Percentiles rank a stretch among this genome's conserved stretches.
These are phyloP conservation scores for Naso thynnoides DNA, from an alignment of 2,797 vertebrate genomes.

Conservation along the genomic window DNA sequence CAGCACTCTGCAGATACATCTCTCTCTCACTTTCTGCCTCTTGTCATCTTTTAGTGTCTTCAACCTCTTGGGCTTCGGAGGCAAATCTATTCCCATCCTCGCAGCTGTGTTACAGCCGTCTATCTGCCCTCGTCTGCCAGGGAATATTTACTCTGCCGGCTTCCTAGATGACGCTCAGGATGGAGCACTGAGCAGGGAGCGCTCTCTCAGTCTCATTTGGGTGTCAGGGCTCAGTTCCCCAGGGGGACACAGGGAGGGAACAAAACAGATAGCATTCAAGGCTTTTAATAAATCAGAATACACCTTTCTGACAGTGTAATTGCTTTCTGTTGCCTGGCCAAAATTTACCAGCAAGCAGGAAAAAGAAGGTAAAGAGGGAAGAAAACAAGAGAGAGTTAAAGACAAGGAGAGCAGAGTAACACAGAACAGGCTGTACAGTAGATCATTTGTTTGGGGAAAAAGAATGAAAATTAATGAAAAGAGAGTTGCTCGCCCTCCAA, in stretches of 20 bases:
- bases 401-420: conserved; percentile 72
- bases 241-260: conserved; percentile 76
- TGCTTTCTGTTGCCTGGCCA: conserved; percentile 90
- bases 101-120: conserved; percentile 53
- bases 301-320: conserved; percentile 96
- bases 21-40: conserved; percentile 27
- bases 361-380: conserved; percentile 57
- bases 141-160: conserved; percentile 77
- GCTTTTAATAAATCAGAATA: conserved; percentile 97
- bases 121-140: conserved; percentile 68
- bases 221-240: conserved; percentile 80
- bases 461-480: conserved; percentile 98
- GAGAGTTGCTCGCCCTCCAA: conserved; percentile 92
- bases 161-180: conserved; percentile 73
- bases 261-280: conserved; percentile 91
- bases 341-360: conserved; percentile 85
- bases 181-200: conserved; percentile 66
- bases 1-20: conserved; percentile 44
- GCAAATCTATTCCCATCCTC: conserved; percentile 65
- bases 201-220: conserved; percentile 81
- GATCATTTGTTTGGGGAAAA: conserved; percentile 90
- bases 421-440: conserved; percentile 91
- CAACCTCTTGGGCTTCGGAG: conserved; percentile 39
- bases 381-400: conserved; percentile 64
- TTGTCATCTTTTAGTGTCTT: conserved; percentile 42